Evolutionary conservation across 2,888 invertebrate species (phyloP).

Genomic region (Chirona hameri): DNA sequence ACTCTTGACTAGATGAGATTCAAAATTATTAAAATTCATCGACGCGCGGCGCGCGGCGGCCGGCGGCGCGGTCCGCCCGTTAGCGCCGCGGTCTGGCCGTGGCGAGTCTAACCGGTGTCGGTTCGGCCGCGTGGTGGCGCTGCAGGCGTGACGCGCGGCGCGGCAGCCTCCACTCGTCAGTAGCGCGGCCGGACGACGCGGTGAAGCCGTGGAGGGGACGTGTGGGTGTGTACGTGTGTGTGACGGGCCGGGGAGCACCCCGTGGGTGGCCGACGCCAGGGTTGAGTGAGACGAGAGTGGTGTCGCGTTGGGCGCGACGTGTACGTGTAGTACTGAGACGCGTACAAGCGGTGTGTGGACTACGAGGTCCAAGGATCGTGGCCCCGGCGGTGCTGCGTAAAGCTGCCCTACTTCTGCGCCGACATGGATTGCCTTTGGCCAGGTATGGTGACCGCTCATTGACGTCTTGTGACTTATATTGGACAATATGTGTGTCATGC

Average conservation of each 20-base stretch:
- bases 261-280: not conserved
- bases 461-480: no score
- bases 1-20: conserved; percentile 2
- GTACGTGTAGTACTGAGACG: no score
- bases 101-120: not conserved
- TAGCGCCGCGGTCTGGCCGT: not conserved
- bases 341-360: not conserved
- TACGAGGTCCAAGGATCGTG: not conserved
- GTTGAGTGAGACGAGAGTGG: not conserved
- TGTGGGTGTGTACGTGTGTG: not conserved
- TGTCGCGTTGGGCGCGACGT: no score
- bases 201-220: not conserved
- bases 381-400: not conserved
- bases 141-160: not conserved
- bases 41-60: not conserved
- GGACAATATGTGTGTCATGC: no score
- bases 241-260: not conserved
- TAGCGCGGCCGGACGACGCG: not conserved
- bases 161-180: not conserved
- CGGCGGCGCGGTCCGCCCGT: conserved; percentile 2
- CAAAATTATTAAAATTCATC: conserved; percentile 24
- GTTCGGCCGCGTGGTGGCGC: no score
- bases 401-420: not conserved
- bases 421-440: not conserved
- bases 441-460: not conserved